Evolutionary conservation across 2,888 invertebrate genomes (phyloP), one percentile per base, ranked within the genome.

Genomic region (Conomelus anceps): DNA sequence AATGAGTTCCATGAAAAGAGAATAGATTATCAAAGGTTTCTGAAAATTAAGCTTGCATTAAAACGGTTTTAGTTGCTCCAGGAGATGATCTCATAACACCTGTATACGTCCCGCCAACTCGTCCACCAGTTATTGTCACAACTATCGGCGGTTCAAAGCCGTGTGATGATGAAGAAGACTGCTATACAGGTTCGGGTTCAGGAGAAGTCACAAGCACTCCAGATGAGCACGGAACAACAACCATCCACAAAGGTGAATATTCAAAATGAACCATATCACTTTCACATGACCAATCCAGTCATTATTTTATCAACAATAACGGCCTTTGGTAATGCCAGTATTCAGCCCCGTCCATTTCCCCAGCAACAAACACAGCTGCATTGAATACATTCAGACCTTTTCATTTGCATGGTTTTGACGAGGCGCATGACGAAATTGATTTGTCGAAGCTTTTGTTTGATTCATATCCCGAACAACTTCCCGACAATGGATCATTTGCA

Each of bases 21-120:
- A 17, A 88, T 84, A 88, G 17, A n/a, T 88, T 63, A 34, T 9
- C 13, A 34, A 34, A 17, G 11, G 34, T 34, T 34, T 34, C 9
- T 34, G 34, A 34, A 13, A 34, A 17, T 34, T 11, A 34, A 34
- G 34, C 34, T 34, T 34, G 34, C 34, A 34, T 34, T 63, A 63
- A 41, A 1, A 88, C 34, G 41, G 22, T 88, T 63, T 34, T 34
- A 41, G 88, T 85, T 29, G 34, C 63, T 63, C 96, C 97, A 89
- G 97, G 97, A 29, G 98, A 98, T 93, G 98, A 98, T 93, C 95
- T 99, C 89, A 98, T 98, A 91, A 98, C 98, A 0, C 98, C 98
- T 0, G 98, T 98, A 0, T 98, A 98, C 93, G 96, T 98, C 20
- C 97, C 97, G 0, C 96, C 97, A 0, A 96, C 96, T 34, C 94